A percentile compares a stretch with the other conserved stretches of the same genome.
phyloP scores from a whole-genome alignment of 2,888 invertebrate species.

The Nemapogon koenigi region DNA sequence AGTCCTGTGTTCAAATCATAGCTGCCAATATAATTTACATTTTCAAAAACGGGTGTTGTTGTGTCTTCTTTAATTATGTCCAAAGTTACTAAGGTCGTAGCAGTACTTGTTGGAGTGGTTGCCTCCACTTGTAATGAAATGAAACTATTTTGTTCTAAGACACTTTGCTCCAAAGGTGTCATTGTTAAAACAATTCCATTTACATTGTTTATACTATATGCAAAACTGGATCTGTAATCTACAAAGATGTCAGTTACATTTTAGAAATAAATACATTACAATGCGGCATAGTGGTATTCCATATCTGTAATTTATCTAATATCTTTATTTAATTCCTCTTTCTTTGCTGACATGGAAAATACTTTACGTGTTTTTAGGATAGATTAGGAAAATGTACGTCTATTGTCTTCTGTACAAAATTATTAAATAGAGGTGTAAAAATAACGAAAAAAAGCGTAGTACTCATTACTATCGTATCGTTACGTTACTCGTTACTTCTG shows the following conservation, averaged over 20 bases:
- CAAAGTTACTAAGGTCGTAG: constrained; percentile 29
- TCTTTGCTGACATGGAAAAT: too few relatives aligned
- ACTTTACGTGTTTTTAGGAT: too few relatives aligned
- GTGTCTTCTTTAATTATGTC: constrained; percentile 39
- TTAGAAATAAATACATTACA: neutral
- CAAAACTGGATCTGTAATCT: constrained; percentile 5
- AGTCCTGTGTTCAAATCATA: constrained; percentile 27
- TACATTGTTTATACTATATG: constrained; percentile 13
- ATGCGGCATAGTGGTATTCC: neutral
- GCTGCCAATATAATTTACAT: constrained; percentile 28
- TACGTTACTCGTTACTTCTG: too few relatives aligned
- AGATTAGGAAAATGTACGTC: too few relatives aligned
- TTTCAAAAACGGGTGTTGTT: constrained; percentile 34
- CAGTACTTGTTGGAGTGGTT: constrained; percentile 22
- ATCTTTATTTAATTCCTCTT: too few relatives aligned
- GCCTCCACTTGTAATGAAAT: constrained; percentile 31
- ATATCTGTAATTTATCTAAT: too few relatives aligned
- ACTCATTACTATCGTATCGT: too few relatives aligned
- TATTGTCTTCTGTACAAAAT: too few relatives aligned
- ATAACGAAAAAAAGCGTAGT: too few relatives aligned
- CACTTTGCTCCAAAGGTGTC: constrained; percentile 22
- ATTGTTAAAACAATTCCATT: constrained; percentile 30
- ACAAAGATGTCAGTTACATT: too few relatives aligned
- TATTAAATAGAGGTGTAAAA: too few relatives aligned
- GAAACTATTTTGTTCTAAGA: constrained; percentile 30